Base-by-base conservation (phyloP, 2,113 vertebrate species). In the Myiagra hebetior region DNA sequence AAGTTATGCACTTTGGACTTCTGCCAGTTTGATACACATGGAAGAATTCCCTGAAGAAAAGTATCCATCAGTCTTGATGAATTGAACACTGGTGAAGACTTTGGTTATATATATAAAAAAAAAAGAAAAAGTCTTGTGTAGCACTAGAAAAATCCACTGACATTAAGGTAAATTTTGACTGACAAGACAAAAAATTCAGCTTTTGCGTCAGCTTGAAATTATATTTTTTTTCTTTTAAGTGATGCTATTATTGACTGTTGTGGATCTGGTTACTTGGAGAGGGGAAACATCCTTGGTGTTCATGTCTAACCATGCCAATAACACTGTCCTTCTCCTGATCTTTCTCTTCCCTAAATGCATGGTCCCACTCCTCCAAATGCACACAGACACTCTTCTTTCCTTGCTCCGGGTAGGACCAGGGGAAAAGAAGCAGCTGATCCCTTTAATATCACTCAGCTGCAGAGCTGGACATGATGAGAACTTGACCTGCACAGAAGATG, bases 1-100 rank as follows among this genome's bases (percentile, higher is more conserved):
- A n/a, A 35, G 9, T n/a, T 68, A 9, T 26, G 2, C 8, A 21
- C 19, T 70, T 75, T 26, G 6, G 5, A 15, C 11, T 3, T 28
- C 8, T 19, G 1, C 2, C 30, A 50, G 15, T 8, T 62, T 62
- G 8, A 20, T 23, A 41, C 6, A 24, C 4, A 16, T 3, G 1
- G 8, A 75, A 70, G 10, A 72, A 79, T 27, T 60, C 4, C 17
- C 27, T 39, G 30, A 60, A 75, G 7, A 3, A 60, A 65, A 65
- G 57, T 31, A 26, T 3, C 3, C 4, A 39, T 6, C 3, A 33
- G 1, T 44, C 55, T 49, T 67, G 10, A 26, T 33, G 30, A 67
- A 77, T 49, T 69, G 18, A 41, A 1, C 11, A 37, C 2, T 16
- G 7, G 27, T 4, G 3, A 1, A 35, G 15, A 80, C 2, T 11